Evolutionary conservation across 2,797 vertebrate genomes (phyloP).

Genomic region (Clarias platycephalus): DNA sequence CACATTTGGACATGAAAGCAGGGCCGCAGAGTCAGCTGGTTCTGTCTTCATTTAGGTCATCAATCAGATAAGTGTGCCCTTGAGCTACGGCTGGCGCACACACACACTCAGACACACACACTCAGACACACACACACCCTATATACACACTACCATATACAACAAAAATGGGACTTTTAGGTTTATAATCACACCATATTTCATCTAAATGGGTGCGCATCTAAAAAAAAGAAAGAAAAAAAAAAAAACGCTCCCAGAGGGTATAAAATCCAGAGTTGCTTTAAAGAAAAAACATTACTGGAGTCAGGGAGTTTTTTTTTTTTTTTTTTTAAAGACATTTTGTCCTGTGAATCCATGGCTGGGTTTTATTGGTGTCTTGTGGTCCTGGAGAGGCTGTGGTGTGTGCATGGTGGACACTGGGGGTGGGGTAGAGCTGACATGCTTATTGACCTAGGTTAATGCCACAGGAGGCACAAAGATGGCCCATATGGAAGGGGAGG

Average conservation of each 20-base stretch:
- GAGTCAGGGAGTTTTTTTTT: slow-evolving; percentile 22
- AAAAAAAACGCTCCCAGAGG: too few relatives aligned
- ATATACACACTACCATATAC: slow-evolving; percentile 29
- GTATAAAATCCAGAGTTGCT: background rate
- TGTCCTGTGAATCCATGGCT: background rate
- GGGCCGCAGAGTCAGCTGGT: slow-evolving; percentile 50
- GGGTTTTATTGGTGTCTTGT: background rate
- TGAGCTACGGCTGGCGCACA: slow-evolving; percentile 25
- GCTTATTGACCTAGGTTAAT: slow-evolving; percentile 60
- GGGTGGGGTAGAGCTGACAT: slow-evolving; percentile 13
- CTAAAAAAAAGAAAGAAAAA: background rate
- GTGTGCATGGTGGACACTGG: slow-evolving; percentile 37
- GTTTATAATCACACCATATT: background rate
- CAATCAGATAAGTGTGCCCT: slow-evolving; percentile 54
- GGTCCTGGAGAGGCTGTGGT: background rate
- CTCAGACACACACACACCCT: slow-evolving; percentile 24
- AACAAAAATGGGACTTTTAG: background rate
- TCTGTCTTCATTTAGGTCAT: slow-evolving; percentile 62
- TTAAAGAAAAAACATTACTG: background rate
- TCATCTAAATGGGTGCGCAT: background rate
- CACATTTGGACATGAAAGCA: slow-evolving; percentile 5
- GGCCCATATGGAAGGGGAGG: slow-evolving; percentile 41
- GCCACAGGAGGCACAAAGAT: slow-evolving; percentile 56
- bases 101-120: slow-evolving; percentile 33
- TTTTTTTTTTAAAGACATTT: background rate